Evolutionary conservation across 2,113 vertebrate species (phyloP).

Genomic region (Dipodomys stephensi): DNA sequence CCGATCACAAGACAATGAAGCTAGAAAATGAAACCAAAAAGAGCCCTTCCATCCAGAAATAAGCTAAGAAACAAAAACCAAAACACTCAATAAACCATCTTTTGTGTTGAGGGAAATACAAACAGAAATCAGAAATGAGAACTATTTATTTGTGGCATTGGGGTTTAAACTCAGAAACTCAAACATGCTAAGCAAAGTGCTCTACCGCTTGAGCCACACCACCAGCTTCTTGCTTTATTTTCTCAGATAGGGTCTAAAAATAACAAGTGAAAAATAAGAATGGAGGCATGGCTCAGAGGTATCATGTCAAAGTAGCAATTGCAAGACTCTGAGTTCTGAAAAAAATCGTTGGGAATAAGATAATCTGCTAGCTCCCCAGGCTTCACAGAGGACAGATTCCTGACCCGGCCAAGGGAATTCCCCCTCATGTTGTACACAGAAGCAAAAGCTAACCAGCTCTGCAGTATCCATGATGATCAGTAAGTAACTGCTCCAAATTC

Average conservation of each 20-base stretch:
- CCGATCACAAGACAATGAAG: background rate
- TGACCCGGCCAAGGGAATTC: too few relatives aligned
- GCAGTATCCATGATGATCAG: background rate
- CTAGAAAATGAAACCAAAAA: background rate
- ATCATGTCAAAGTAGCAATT: too few relatives aligned
- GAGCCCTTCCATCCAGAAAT: background rate
- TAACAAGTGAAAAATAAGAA: background rate
- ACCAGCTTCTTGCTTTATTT: too few relatives aligned
- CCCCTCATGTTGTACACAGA: background rate
- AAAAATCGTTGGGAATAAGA: too few relatives aligned
- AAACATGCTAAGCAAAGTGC: too few relatives aligned
- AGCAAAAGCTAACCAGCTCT: background rate
- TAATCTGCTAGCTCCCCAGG: too few relatives aligned
- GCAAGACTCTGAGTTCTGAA: too few relatives aligned
- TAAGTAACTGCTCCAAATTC: background rate
- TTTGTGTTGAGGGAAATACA: conserved; percentile 1
- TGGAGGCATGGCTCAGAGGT: background rate
- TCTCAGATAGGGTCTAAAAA: too few relatives aligned
- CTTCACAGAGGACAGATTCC: too few relatives aligned
- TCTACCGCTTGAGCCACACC: too few relatives aligned
- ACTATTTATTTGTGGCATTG: background rate
- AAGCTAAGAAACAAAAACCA: background rate
- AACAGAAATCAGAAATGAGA: background rate
- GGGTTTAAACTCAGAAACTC: too few relatives aligned
- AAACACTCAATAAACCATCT: background rate